Conservation (phyloP, 2,113 vertebrate species). For the Periophthalmus modestus region DNA sequence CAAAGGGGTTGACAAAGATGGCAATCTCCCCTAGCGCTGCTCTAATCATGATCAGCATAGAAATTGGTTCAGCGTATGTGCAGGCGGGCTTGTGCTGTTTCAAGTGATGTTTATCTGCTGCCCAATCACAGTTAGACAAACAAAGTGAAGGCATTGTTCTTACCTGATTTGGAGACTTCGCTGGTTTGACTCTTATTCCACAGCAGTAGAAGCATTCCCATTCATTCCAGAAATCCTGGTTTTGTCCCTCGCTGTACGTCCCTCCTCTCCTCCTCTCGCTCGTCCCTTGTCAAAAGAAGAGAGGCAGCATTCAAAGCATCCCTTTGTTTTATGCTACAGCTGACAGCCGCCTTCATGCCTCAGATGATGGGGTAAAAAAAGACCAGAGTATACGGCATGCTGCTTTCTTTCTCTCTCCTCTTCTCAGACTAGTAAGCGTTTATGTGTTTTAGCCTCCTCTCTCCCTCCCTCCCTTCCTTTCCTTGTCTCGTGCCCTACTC, state of each 20-base stretch:
- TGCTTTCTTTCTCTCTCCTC: constrained; percentile 19
- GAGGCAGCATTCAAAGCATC: constrained; percentile 72
- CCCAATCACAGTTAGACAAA: constrained; percentile 28
- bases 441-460: constrained; percentile 44
- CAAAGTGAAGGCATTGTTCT: constrained; percentile 59
- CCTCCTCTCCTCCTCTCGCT: constrained; percentile 65
- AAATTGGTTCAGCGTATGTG: constrained; percentile 52
- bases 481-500: constrained; percentile 33
- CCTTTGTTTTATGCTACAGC: constrained; percentile 64
- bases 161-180: constrained; percentile 83
- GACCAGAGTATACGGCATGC: constrained; percentile 32
- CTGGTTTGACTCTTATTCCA: constrained; percentile 75
- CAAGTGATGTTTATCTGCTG: constrained; percentile 35
- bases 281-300: constrained; percentile 59
- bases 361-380: constrained; percentile 44
- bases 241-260: constrained; percentile 54
- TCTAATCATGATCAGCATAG: constrained; percentile 62
- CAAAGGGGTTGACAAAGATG: constrained; percentile 62
- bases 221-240: constrained; percentile 75
- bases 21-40: constrained; percentile 57
- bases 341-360: constrained; percentile 61
- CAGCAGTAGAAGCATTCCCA: constrained; percentile 76
- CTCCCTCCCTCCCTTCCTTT: constrained; percentile 28
- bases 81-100: constrained; percentile 32
- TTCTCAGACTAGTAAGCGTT: constrained; percentile 53